A percentile compares a stretch with the other conserved stretches of the same genome.
Evolutionary conservation across 1,140 invertebrate species (phyloP).

Genomic region (Psilanteris sp.): DNA sequence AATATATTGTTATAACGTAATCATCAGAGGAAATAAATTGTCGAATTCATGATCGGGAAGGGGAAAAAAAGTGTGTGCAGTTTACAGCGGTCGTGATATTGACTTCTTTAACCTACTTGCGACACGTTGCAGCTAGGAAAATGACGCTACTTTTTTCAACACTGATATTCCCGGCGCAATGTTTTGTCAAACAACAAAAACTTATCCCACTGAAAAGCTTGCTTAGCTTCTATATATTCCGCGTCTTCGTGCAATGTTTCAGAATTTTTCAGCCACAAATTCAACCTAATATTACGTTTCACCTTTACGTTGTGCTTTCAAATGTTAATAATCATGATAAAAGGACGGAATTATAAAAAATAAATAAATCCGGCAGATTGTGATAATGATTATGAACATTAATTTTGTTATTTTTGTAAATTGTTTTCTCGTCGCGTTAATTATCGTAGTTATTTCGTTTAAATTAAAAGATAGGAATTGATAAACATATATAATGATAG

Average conservation of each 20-base stretch:
- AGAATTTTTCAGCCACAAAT: constrained; percentile 10
- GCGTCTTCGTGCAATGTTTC: constrained; percentile 26
- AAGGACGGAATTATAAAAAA: no score
- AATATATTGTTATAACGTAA: no score
- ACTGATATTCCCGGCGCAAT: constrained; percentile 32
- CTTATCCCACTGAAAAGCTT: constrained; percentile 21
- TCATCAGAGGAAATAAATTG: constrained; percentile 21
- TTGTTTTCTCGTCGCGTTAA: no score
- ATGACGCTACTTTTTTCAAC: constrained; percentile 43
- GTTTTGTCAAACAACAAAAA: constrained; percentile 42
- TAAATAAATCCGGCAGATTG: no score
- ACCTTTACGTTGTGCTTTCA: no score
- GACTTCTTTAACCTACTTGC: constrained; percentile 55
- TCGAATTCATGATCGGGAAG: constrained; percentile 28
- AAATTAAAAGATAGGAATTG: no score
- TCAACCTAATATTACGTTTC: no score
- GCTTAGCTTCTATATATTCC: constrained; percentile 14
- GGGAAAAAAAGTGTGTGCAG: constrained; percentile 28
- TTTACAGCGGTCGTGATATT: constrained; percentile 45
- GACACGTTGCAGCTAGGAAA: constrained; percentile 19
- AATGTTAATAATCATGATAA: no score
- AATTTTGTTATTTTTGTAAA: no score
- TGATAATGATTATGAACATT: no score
- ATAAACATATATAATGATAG: no score
- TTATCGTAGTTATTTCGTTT: no score